Evolutionary conservation across 2,797 vertebrate genomes (phyloP).

Genomic region (Phrynocephalus guinanensis): DNA sequence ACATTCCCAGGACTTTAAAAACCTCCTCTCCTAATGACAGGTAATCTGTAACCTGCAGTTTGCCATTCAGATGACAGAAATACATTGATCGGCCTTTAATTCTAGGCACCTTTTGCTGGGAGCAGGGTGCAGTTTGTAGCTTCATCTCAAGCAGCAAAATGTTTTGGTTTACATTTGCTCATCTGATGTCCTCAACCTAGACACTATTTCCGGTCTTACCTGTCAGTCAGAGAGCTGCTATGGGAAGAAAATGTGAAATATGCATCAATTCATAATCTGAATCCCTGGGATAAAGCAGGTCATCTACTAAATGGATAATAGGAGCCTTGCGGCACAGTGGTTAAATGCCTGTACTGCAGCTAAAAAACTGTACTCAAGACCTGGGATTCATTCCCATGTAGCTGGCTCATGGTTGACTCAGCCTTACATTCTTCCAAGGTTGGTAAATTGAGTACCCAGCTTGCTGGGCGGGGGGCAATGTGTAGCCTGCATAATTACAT

Average conservation of each 20-base stretch:
- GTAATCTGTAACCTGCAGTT: too few species aligned
- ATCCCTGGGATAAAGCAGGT: background rate
- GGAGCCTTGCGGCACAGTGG: too few species aligned
- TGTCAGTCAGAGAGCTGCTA: background rate
- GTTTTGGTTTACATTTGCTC: background rate
- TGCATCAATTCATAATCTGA: background rate
- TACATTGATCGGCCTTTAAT: background rate
- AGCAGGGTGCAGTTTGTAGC: background rate
- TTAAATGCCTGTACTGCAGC: too few species aligned
- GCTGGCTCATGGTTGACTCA: too few species aligned
- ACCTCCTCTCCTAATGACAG: too few species aligned
- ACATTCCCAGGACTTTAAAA: too few species aligned
- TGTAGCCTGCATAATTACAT: too few species aligned
- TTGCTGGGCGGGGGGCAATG: too few species aligned
- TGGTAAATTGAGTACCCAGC: too few species aligned
- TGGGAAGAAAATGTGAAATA: background rate
- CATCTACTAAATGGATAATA: slow-evolving; percentile 11
- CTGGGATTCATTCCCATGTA: too few species aligned
- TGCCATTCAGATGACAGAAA: background rate
- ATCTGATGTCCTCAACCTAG: background rate
- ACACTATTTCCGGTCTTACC: slow-evolving; percentile 4
- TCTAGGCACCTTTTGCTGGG: background rate
- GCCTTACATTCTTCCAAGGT: too few species aligned
- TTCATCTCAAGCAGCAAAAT: background rate
- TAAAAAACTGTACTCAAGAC: too few species aligned